Evolutionary conservation across 1,140 invertebrate genomes (phyloP).

Genomic region (Anthonomus grandis): DNA sequence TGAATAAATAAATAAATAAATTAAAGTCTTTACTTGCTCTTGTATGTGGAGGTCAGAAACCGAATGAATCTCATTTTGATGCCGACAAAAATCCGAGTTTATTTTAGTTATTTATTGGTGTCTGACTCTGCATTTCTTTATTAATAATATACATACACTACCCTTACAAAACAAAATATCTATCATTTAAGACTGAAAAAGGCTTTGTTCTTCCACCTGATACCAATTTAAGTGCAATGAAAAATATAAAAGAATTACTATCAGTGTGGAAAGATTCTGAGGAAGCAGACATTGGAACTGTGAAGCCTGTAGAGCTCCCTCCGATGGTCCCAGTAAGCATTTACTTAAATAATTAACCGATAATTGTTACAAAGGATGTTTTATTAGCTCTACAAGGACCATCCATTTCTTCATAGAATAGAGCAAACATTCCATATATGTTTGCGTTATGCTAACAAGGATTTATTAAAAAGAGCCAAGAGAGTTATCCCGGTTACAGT

Average conservation of each 20-base stretch:
- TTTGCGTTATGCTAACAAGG: constrained; percentile 61
- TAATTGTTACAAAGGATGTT: constrained; percentile 9
- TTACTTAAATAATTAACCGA: not conserved
- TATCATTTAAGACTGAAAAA: not conserved
- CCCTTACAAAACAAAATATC: not conserved
- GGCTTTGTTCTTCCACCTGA: not conserved
- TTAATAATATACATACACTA: not conserved
- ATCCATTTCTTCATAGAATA: constrained; percentile 54
- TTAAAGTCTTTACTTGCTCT: no score
- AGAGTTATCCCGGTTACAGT: constrained; percentile 58
- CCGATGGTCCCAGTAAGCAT: not conserved
- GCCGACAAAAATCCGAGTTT: not conserved
- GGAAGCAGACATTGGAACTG: not conserved
- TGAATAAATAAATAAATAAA: no score
- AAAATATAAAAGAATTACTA: not conserved
- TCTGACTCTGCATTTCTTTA: not conserved
- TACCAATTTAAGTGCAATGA: not conserved
- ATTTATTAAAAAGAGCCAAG: constrained; percentile 57
- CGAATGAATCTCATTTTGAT: not conserved
- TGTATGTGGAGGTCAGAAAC: not conserved
- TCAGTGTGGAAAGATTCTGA: not conserved
- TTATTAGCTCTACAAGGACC: no score
- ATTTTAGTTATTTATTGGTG: not conserved
- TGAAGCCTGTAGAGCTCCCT: not conserved
- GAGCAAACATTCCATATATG: constrained; percentile 56